Evolutionary conservation across 1,140 invertebrate genomes (phyloP), one percentile per base, ranked within the genome.

Genomic region (Cataglyphis hispanica): DNA sequence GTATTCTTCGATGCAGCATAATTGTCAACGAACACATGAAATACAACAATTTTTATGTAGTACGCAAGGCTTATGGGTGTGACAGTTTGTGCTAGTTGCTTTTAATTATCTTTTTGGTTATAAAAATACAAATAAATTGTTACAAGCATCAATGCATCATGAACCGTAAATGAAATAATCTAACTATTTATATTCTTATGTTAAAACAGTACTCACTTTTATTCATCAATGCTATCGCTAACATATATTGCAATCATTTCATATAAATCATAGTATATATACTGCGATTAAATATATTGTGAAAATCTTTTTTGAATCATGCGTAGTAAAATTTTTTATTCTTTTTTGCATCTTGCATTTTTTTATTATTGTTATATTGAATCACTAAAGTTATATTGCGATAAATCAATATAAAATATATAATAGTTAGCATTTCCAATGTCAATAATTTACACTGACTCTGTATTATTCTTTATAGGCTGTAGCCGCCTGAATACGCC

Each of bases 401-500:
- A 25, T 53, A 10, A 46, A 83, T 80, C 83, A 53, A 10, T 22
- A 37, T 69, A 53, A 58, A 16, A 7, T 19, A 5, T 22, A 11
- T 34, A 43, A 13, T 16, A 0, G 25, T 70, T 27, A n/a, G 31
- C 8, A n/a, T 19, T 8, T 22, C 25, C 58, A 25, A 25, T 40
- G 7, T 60, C 31, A 10, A 22, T 34, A 58, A 11, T 27, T 61
- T 61, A 7, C 2, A 11, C 11, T 22, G 5, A 11, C 5, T 25
- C 2, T 25, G 1, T 3, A 37, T 13, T 8, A 5, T 63, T 19
- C 5, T 75, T 87, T 61, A 0, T 56, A 97, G 96, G 96, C 95
- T 96, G 96, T 96, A 96, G 95, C 95, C 96, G 96, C 94, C 95
- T 96, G 93, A 96, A 96, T 92, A 96, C 96, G 91, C 95, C 96